Conservation (phyloP, 2,888 invertebrate genomes). For the Lymantria monacha region DNA sequence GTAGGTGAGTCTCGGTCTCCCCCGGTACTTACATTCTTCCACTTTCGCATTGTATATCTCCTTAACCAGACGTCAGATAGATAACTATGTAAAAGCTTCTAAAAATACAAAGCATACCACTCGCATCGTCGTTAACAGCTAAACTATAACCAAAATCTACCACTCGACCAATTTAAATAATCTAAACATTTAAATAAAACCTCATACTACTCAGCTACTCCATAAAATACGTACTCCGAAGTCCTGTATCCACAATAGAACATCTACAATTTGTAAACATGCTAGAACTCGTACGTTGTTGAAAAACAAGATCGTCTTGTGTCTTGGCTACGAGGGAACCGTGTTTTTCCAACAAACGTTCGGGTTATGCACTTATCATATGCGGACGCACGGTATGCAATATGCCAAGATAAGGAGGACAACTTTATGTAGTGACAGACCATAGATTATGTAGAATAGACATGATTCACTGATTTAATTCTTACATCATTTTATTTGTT, state of each 20-base stretch:
- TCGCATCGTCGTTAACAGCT: too few relatives aligned
- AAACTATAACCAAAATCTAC: background rate
- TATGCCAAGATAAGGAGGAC: constrained; percentile 65
- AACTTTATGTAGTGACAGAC: constrained; percentile 55
- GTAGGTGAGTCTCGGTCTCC: too few relatives aligned
- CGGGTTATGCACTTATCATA: constrained; percentile 64
- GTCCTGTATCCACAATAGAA: background rate
- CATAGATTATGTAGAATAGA: constrained; percentile 17
- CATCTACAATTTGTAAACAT: constrained; percentile 22
- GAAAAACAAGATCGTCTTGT: constrained; percentile 31
- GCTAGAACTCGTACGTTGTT: background rate
- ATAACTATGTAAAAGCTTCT: too few relatives aligned
- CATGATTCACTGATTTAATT: too few relatives aligned
- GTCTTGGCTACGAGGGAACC: constrained; percentile 24
- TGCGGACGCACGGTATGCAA: constrained; percentile 61
- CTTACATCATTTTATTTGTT: too few relatives aligned
- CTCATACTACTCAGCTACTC: background rate
- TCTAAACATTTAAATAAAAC: background rate
- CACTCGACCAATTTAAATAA: background rate
- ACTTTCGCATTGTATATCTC: too few relatives aligned
- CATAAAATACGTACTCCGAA: background rate
- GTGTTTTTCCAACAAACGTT: constrained; percentile 36
- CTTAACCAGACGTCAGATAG: too few relatives aligned
- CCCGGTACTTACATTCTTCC: too few relatives aligned
- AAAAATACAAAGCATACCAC: too few relatives aligned